These are phyloP conservation scores for Lithobates sylvaticus DNA, from an alignment of 2,797 vertebrate species.

Conservation along the genomic window DNA sequence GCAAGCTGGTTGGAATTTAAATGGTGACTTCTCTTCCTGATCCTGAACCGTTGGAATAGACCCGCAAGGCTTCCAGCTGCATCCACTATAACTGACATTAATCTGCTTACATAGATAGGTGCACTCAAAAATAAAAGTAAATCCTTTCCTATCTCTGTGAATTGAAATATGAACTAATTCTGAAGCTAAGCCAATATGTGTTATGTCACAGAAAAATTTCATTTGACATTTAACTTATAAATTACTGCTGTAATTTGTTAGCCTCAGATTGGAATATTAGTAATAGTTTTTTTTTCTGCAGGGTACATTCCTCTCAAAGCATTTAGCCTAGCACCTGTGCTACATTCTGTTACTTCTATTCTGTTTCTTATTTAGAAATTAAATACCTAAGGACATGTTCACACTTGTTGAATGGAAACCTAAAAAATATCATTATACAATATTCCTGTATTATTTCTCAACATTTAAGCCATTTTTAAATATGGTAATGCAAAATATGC, in stretches of 20 bases:
- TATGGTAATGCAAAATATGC: not conserved
- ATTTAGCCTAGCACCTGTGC: not conserved
- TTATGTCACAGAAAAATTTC: slow-evolving; percentile 54
- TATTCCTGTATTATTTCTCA: not conserved
- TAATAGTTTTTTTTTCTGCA: not conserved
- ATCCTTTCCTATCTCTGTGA: slow-evolving; percentile 20
- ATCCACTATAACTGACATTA: slow-evolving; percentile 41
- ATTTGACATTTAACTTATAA: slow-evolving; percentile 56
- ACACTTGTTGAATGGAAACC: not conserved
- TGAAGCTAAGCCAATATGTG: not conserved
- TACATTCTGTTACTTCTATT: slow-evolving; percentile 7
- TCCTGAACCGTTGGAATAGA: slow-evolving; percentile 20
- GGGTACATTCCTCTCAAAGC: not conserved
- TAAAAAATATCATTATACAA: not conserved
- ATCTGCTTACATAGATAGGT: slow-evolving; percentile 24
- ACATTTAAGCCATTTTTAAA: not conserved
- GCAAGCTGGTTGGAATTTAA: slow-evolving; percentile 37
- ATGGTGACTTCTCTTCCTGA: slow-evolving; percentile 27
- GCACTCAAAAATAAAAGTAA: slow-evolving; percentile 32
- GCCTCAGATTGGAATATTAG: not conserved
- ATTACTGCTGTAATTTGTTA: slow-evolving; percentile 26
- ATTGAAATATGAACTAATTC: slow-evolving; percentile 51
- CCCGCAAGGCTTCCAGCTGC: slow-evolving; percentile 43
- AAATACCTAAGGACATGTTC: not conserved
- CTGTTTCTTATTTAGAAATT: not conserved